Conservation (phyloP, 2,797 vertebrate species). For the Bucorvus abyssinicus region DNA sequence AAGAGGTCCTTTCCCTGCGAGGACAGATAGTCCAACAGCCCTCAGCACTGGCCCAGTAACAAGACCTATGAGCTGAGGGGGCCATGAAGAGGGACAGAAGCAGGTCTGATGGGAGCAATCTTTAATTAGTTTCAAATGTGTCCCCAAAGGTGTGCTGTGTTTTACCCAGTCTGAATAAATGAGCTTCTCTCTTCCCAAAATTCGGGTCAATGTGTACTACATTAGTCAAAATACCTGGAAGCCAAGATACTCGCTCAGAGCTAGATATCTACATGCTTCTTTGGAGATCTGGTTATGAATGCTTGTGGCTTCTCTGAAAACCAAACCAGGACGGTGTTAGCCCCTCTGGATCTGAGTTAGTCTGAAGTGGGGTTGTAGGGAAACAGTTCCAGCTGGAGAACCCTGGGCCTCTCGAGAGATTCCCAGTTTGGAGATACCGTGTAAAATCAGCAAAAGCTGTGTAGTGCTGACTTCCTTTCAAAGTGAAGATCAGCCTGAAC, state of each 20-base stretch:
- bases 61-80: not conserved
- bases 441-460: not conserved
- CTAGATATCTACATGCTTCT: not conserved
- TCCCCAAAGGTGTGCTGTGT: not conserved
- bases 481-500: not conserved
- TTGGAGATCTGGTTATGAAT: not conserved
- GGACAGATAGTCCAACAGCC: not conserved
- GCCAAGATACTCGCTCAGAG: not conserved
- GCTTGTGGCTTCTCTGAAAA: not conserved
- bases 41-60: not conserved
- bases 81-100: not conserved
- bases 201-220: not conserved
- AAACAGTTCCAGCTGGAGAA: not conserved
- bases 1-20: not conserved
- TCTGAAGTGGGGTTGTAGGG: not conserved
- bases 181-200: not conserved
- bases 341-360: not conserved
- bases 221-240: constrained; percentile 13
- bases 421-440: not conserved
- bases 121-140: not conserved
- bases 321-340: not conserved
- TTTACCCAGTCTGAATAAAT: not conserved
- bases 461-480: not conserved
- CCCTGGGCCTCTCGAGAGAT: not conserved
- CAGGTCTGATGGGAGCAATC: not conserved